These are phyloP conservation scores for Rambutsinella grinnellia DNA, from an alignment of 2,888 invertebrate genomes.

Conservation along the genomic window DNA sequence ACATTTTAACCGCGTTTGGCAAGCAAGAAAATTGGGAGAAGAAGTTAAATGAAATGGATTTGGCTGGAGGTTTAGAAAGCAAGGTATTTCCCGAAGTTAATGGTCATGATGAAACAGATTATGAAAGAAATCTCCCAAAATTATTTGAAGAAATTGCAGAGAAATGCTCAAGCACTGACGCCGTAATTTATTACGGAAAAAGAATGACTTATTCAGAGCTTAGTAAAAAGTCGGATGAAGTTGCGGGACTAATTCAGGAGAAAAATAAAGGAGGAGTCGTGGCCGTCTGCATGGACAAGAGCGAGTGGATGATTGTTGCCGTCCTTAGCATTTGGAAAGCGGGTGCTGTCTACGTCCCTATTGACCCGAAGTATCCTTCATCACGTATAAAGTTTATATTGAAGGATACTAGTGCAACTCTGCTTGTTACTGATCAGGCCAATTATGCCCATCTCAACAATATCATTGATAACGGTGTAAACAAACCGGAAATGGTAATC, in stretches of 20 bases:
- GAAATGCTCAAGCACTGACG: not conserved
- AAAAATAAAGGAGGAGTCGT: too few relatives aligned
- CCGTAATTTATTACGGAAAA: not conserved
- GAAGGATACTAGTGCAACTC: conserved; percentile 79
- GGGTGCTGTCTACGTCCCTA: conserved; percentile 86
- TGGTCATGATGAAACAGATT: too few relatives aligned
- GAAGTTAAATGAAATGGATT: too few relatives aligned
- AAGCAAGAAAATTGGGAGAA: too few relatives aligned
- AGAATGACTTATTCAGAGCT: not conserved
- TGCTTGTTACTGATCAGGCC: conserved; percentile 75
- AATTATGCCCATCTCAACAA: too few relatives aligned
- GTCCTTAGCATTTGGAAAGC: conserved; percentile 79
- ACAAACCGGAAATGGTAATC: too few relatives aligned
- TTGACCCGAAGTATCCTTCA: conserved; percentile 81
- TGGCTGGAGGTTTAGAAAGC: too few relatives aligned
- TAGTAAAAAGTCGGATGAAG: not conserved
- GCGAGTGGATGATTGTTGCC: not conserved
- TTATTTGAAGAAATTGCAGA: not conserved
- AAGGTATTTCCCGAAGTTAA: too few relatives aligned
- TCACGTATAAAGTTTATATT: conserved; percentile 83
- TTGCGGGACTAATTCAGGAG: too few relatives aligned
- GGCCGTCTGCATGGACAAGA: not conserved
- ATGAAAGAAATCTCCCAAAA: too few relatives aligned
- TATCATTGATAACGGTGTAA: too few relatives aligned
- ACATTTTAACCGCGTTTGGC: not conserved